Evolutionary conservation across 2,113 vertebrate genomes (phyloP).

Genomic region (Dipodomys ordii): DNA sequence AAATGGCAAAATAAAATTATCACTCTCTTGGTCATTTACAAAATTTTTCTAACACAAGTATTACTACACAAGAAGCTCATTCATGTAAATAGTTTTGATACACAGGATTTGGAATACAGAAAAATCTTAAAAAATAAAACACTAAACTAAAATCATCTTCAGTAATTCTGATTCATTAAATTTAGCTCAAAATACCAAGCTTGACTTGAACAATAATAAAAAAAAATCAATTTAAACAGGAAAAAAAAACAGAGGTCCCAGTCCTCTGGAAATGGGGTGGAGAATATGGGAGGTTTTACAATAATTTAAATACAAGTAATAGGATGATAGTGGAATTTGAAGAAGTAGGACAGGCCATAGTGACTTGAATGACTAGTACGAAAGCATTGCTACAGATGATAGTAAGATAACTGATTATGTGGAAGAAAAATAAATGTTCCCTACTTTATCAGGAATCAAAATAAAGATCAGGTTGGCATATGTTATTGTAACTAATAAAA

Average conservation of each 20-base stretch:
- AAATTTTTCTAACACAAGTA: background rate
- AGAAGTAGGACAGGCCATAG: background rate
- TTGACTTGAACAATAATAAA: rapidly evolving
- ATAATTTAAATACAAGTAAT: background rate
- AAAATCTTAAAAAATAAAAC: background rate
- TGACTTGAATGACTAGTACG: background rate
- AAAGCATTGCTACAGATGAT: background rate
- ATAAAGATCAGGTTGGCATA: slow-evolving; percentile 25
- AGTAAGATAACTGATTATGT: background rate
- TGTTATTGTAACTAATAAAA: background rate
- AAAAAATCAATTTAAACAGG: slow-evolving; percentile 55
- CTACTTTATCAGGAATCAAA: background rate
- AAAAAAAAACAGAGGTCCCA: slow-evolving; percentile 15
- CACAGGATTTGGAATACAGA: background rate
- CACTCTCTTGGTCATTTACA: slow-evolving; percentile 27
- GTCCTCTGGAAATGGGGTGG: background rate
- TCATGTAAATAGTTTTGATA: background rate
- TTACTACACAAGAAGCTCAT: background rate
- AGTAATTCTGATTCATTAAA: slow-evolving; percentile 29
- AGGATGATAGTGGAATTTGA: background rate
- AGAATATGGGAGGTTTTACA: slow-evolving; percentile 28
- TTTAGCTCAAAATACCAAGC: background rate
- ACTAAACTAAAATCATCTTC: slow-evolving; percentile 60
- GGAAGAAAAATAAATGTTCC: background rate
- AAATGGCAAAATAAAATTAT: slow-evolving; percentile 18